phyloP scores from a whole-genome alignment of 2,113 vertebrate genomes.

The Uria aalge region DNA sequence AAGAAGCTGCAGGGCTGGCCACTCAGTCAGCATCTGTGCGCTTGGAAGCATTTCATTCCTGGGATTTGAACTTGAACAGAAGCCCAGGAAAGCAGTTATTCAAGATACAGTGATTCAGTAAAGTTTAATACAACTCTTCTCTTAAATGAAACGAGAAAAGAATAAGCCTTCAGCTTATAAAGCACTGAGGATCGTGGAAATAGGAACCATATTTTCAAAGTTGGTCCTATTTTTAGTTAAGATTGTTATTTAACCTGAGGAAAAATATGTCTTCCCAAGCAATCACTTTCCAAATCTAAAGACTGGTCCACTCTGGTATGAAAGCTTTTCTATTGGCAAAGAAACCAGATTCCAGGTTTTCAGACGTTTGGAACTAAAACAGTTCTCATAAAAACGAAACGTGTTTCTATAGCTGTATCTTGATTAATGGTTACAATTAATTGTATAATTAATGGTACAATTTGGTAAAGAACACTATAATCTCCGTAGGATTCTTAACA shows the following conservation, averaged over 20 bases:
- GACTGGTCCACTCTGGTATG: neutral
- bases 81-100: neutral
- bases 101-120: neutral
- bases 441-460: too few species aligned
- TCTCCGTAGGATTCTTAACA: neutral
- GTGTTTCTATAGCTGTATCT: fast-evolving
- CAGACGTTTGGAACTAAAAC: neutral
- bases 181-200: neutral
- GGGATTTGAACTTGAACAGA: neutral
- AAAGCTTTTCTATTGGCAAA: neutral
- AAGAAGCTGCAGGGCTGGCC: neutral
- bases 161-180: neutral
- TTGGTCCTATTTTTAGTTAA: neutral
- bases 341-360: neutral
- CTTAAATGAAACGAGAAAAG: neutral
- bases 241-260: neutral
- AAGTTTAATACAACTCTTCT: neutral
- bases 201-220: neutral
- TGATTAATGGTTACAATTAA: too few species aligned
- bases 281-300: neutral
- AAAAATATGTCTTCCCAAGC: neutral
- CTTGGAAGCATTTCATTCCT: neutral
- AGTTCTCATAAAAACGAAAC: neutral
- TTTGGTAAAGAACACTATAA: neutral
- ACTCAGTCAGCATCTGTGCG: neutral